Evolutionary conservation across 1,140 invertebrate genomes (phyloP), one percentile per base, ranked within the genome.

Genomic region (Mizuhopecten yessoensis): DNA sequence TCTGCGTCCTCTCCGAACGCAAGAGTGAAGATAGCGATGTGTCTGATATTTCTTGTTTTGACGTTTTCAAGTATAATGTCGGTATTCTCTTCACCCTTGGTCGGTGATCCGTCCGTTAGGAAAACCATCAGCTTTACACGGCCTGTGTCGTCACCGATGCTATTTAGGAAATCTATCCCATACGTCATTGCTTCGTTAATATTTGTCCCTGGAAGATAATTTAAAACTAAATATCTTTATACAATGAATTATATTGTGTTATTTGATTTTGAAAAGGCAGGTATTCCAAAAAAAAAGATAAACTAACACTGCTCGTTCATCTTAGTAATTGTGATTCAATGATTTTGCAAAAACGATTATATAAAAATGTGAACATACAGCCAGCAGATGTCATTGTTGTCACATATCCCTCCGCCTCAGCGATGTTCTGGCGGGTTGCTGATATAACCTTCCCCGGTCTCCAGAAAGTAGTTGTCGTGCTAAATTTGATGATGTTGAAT

Each of bases 1-100:
- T 98, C 98, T 0, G 98, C 98, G 34, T 97, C 97, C 57, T 97
- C 96, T 0, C 98, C 98, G 95, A 98, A 98, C n/a, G 97, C 98
- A 10, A 98, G 96, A 20, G 97, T 97, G 95, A 97, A 98, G 95
- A 98, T 90, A n/a, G 95, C 90, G 20, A 93, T 87, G 0, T 89
- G 49, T 0, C 87, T 93, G 15, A 93, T 89, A 89, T 95, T 96
- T 0, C 11, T 29, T 5, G 90, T 92, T 15, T 87, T 49, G 29
- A 96, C 94, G 94, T 96, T 93, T 90, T 91, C 95, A 11, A 97
- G 96, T 87, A 98, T 98, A 89, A 96, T 96, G 0, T 96, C 95
- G 0, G 97, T 95, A 88, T 97, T 95, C 0, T 97, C 97, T 92
- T 97, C 97, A 15, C 97, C 98, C 0, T 97, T 96, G 5, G 97